Percentiles rank a stretch among this genome's conserved stretches.
phyloP scores from a whole-genome alignment of 2,888 invertebrate species.

The Autographa pulchrina region DNA sequence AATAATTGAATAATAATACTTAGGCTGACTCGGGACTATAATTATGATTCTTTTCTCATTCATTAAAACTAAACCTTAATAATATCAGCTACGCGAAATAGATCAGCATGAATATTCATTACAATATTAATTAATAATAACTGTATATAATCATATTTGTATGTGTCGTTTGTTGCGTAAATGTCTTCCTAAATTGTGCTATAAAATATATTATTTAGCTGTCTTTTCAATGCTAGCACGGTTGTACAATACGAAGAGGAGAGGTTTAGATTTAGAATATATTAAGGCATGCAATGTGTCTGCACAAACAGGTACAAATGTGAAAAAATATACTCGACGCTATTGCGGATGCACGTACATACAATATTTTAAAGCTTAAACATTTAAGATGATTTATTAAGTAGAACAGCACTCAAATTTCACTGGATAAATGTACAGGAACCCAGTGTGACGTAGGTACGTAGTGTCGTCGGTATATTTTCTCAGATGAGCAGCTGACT shows the following conservation, averaged over 20 bases:
- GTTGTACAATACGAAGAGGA: constrained; percentile 28
- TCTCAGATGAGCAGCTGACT: constrained; percentile 35
- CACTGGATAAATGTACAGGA: neutral
- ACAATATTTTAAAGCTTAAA: neutral
- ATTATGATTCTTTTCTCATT: constrained; percentile 64
- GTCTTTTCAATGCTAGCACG: constrained; percentile 71
- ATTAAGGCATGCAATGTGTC: constrained; percentile 52
- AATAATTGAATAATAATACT: constrained; percentile 78
- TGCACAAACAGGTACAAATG: constrained; percentile 31
- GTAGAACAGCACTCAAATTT: neutral
- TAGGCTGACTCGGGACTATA: constrained; percentile 79
- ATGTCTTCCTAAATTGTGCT: constrained; percentile 78
- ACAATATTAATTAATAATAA: constrained; percentile 70
- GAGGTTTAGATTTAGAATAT: constrained; percentile 49
- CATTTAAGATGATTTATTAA: neutral
- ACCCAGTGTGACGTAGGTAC: neutral
- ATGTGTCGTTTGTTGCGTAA: constrained; percentile 79
- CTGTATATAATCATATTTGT: constrained; percentile 70
- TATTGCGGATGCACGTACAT: neutral
- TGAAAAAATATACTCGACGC: constrained; percentile 43
- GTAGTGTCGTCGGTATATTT: constrained; percentile 36
- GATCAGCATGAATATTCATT: constrained; percentile 73
- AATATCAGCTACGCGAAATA: constrained; percentile 79
- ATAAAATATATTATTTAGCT: constrained; percentile 54
- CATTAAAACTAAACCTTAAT: constrained; percentile 81